Percentiles rank a stretch among this genome's conserved stretches.
Evolutionary conservation across 2,888 invertebrate genomes (phyloP).

Genomic region (Cerceris ruficornis): DNA sequence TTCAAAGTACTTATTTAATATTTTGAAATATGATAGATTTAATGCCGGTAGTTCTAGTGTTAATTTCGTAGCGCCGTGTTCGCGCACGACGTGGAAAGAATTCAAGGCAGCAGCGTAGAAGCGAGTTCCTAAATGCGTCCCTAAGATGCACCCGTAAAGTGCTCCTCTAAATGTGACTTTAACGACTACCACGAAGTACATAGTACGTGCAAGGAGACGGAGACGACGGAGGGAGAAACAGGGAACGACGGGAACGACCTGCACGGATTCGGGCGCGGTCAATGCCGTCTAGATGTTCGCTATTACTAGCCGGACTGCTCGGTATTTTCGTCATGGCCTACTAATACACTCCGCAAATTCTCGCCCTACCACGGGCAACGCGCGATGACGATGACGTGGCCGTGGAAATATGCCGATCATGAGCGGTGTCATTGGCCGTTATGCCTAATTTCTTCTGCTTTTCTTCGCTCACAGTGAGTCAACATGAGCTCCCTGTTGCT

Average conservation of each 20-base stretch:
- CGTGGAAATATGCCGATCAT: constrained; percentile 62
- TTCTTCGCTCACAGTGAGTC: constrained; percentile 41
- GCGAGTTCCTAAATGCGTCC: constrained; percentile 44
- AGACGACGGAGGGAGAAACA: constrained; percentile 24
- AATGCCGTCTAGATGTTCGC: constrained; percentile 65
- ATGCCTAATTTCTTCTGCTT: constrained; percentile 39
- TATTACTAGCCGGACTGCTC: constrained; percentile 62
- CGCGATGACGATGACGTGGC: constrained; percentile 51
- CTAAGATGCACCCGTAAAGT: constrained; percentile 25
- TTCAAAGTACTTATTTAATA: too few species aligned
- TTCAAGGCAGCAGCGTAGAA: not conserved
- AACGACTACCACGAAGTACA: constrained; percentile 46
- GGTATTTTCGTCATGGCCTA: constrained; percentile 72
- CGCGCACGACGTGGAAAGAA: constrained; percentile 16
- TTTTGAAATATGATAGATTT: too few species aligned
- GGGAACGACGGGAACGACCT: constrained; percentile 53
- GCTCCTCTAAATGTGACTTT: constrained; percentile 53
- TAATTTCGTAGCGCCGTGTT: constrained; percentile 13
- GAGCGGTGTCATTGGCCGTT: constrained; percentile 45
- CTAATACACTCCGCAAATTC: constrained; percentile 69
- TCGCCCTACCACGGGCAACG: constrained; percentile 46
- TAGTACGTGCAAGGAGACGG: constrained; percentile 29
- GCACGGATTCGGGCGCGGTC: constrained; percentile 66
- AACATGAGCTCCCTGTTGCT: too few species aligned
- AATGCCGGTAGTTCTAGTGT: too few species aligned